Conservation (phyloP, 2,113 vertebrate genomes). For the Paradisaea rubra region DNA sequence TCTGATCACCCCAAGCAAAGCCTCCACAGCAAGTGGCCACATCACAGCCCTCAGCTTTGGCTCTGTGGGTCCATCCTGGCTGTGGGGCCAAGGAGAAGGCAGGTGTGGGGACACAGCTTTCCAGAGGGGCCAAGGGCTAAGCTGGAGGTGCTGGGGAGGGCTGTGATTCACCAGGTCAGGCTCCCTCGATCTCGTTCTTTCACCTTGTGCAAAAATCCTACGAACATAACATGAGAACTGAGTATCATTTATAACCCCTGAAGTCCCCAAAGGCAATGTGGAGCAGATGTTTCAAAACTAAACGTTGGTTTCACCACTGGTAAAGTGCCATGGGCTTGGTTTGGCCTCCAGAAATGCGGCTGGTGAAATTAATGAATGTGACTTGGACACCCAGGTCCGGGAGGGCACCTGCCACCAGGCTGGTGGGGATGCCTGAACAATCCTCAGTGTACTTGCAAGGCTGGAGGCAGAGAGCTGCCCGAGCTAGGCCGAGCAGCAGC, state of each 20-base stretch:
- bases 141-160: background rate
- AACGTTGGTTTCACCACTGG: background rate
- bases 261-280: background rate
- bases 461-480: background rate
- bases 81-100: background rate
- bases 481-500: background rate
- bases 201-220: background rate
- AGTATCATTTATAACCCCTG: background rate
- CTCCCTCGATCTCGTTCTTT: background rate
- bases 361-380: background rate
- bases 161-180: background rate
- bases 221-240: background rate
- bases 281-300: conserved; percentile 7
- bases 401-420: background rate
- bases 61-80: background rate
- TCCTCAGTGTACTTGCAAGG: background rate
- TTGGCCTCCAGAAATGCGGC: background rate
- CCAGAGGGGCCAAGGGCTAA: background rate
- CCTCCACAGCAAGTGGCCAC: background rate
- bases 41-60: background rate
- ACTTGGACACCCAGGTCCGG: background rate
- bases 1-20: background rate
- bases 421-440: background rate
- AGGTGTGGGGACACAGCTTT: background rate
- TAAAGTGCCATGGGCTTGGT: background rate